Conservation (phyloP, 2,113 vertebrate genomes). For the Fukomys damarensis region DNA sequence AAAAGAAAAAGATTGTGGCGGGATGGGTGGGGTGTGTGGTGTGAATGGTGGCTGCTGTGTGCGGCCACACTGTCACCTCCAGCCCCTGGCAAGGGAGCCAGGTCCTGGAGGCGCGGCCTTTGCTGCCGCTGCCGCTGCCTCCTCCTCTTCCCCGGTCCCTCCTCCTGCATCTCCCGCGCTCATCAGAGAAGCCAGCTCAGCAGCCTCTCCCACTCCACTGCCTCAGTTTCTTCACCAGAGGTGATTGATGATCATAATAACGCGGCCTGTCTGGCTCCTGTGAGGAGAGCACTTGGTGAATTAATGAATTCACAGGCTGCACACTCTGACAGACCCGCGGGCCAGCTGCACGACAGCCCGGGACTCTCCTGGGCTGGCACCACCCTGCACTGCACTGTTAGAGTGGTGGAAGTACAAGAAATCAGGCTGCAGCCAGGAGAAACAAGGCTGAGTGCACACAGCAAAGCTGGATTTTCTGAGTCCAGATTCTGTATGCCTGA, state of each 20-base stretch:
- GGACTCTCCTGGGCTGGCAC: not conserved
- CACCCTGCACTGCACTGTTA: not conserved
- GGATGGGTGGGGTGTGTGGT: not conserved
- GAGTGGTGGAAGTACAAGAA: not conserved
- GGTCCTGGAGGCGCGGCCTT: not conserved
- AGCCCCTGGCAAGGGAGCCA: not conserved
- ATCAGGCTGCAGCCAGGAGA: not conserved
- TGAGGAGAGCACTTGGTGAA: constrained; percentile 1
- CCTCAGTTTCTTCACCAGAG: constrained; percentile 72
- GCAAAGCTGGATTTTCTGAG: not conserved
- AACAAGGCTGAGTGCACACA: not conserved
- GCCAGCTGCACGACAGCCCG: not conserved
- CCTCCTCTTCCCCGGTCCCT: not conserved
- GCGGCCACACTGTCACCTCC: not conserved
- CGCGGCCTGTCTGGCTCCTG: constrained; percentile 50
- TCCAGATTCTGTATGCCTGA: not conserved
- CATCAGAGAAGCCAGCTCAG: not conserved
- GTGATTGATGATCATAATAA: constrained; percentile 78
- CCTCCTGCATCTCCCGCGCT: not conserved
- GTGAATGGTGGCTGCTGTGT: not conserved
- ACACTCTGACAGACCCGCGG: not conserved
- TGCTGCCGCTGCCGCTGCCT: not conserved
- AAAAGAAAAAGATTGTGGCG: constrained; percentile 42
- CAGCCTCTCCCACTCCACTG: constrained; percentile 23
- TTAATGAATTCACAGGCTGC: constrained; percentile 26